Conservation (phyloP, 1,140 invertebrate genomes). For the Hestina assimilis region DNA sequence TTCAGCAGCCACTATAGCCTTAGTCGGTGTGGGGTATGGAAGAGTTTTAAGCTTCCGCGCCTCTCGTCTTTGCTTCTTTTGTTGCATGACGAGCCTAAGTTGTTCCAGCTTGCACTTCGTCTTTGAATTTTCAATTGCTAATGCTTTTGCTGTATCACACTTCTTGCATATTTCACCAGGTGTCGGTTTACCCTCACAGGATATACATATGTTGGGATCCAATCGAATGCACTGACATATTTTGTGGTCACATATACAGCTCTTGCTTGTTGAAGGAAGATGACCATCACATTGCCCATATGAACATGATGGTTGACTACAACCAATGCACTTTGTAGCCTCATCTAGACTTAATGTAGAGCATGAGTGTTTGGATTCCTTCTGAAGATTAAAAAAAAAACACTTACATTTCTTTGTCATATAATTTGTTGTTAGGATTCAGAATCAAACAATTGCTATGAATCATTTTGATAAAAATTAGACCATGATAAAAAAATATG, state of each 20-base stretch:
- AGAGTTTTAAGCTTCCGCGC: slow-evolving; percentile 86
- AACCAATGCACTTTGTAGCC: slow-evolving; percentile 47
- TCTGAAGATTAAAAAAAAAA: slow-evolving; percentile 39
- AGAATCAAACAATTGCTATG: too few species aligned
- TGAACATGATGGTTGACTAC: slow-evolving; percentile 50
- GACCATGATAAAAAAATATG: too few species aligned
- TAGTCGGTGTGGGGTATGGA: slow-evolving; percentile 82
- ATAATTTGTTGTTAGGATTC: too few species aligned
- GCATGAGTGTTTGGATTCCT: slow-evolving; percentile 57
- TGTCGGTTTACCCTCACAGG: slow-evolving; percentile 38
- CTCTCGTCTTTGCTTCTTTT: slow-evolving; percentile 88
- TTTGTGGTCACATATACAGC: slow-evolving; percentile 33
- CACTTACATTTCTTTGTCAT: background rate
- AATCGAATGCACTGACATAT: slow-evolving; percentile 41
- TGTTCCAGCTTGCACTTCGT: slow-evolving; percentile 92
- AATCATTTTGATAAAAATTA: too few species aligned
- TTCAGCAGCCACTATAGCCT: slow-evolving; percentile 41
- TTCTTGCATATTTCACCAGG: slow-evolving; percentile 54
- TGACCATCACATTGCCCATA: slow-evolving; percentile 65
- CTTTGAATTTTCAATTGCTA: slow-evolving; percentile 85
- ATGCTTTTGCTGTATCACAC: slow-evolving; percentile 70
- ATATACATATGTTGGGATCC: slow-evolving; percentile 46
- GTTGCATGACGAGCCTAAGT: slow-evolving; percentile 91
- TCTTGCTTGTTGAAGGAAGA: slow-evolving; percentile 34
- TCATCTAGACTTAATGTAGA: slow-evolving; percentile 34